Base-by-base conservation (phyloP, 2,113 vertebrate genomes). In the Hypocryptadius cinnamomeus region DNA sequence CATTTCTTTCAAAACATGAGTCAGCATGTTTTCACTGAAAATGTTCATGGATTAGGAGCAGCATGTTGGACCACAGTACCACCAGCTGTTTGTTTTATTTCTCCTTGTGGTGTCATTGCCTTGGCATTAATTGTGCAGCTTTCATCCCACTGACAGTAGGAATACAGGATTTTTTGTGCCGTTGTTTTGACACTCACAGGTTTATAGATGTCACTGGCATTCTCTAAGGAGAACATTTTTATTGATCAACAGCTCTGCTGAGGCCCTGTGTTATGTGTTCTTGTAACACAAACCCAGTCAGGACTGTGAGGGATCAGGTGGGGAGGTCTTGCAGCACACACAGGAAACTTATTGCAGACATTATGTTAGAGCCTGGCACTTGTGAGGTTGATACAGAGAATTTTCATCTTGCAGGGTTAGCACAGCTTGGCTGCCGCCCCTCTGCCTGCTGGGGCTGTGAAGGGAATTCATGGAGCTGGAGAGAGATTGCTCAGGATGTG, bases 181-280 rank as follows among this genome's bases (percentile, higher is more conserved):
- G 1, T 77, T 90, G 95, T 94, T 93, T 78, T 96, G 97, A 96
- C 96, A 94, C 92, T 80, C 79, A 11, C 50, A 28, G 96, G 95
- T 95, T 97, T 97, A 96, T 96, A 37, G 97, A 97, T 97, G 97
- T 97, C 96, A 50, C 85, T n/a, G 13, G 69, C 60, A 19, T 59
- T 87, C 97, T 97, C 97, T 1, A 42, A 95, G 91, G 97, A 94
- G 92, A 48, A 48, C 4, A 18, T 69, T 94, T 95, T 96, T 96
- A 96, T 96, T 96, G 97, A 97, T 96, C 95, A 82, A 92, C 94
- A 68, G 95, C 94, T 92, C 97, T 93, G 95, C 94, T 39, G 96
- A 96, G 97, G 68, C 92, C 74, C 42, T 18, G 61, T 79, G 69
- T 64, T 91, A 87, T 89, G 87, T 92, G 92, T 92, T 96, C 92